Evolutionary conservation across 2,888 invertebrate genomes (phyloP), one percentile per base, ranked within the genome.

Genomic region (Andrena trimmerana): DNA sequence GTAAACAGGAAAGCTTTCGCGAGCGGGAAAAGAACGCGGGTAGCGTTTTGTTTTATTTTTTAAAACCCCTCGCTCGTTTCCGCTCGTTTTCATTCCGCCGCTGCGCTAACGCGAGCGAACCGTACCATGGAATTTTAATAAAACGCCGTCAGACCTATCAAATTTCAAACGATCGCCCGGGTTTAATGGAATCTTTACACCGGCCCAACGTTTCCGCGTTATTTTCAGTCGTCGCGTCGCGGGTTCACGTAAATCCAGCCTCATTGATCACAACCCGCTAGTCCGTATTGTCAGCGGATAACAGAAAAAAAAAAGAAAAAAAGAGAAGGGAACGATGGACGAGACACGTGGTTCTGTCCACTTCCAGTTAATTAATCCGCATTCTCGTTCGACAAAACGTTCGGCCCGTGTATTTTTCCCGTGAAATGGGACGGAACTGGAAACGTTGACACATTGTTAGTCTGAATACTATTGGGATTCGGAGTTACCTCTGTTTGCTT

Each of bases 291-390:
- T 67, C 48, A 24, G 13, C 50, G 16, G 16, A 24, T 24, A 2
- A 16, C 42, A 42, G 42, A 16, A 42, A 42, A 33, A 16, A 27
- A 10, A 29, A 13, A 48, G 57, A 59, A 13, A 6, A 50, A 16
- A 24, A 5, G 20, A 10, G n/a, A n/a, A 59, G 1, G 13, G 13
- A 16, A 36, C 10, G 42, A 48, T 59, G 24, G n/a, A 68, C 31
- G 31, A 24, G 52, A 48, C 62, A n/a, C 67, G 33, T 27, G 72
- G 7, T 31, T 60, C 36, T 48, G 33, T 69, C 33, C 62, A 24
- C 63, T 57, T 27, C 10, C 2, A n/a, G 63, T 75, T 75, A 75
- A 75, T 78, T 78, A 68, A 78, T 63, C 57, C 29, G 63, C 33
- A 54, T 50, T 54, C 42, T n/a, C n/a, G 60, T 31, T 8, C 42